Base-by-base conservation (phyloP, 2,888 invertebrate genomes). In the Antheraea yamamai region DNA sequence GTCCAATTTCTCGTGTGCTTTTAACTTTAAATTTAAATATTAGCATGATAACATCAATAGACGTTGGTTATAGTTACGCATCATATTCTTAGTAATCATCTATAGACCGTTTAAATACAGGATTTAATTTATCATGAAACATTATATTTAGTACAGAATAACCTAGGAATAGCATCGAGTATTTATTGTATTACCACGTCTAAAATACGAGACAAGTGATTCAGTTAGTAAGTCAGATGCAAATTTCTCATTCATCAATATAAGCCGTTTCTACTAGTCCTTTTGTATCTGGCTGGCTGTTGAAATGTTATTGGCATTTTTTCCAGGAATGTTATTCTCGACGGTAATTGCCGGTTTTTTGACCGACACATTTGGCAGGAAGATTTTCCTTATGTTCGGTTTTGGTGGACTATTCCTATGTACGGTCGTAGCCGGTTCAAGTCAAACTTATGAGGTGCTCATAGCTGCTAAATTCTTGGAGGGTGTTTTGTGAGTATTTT, bases 341-440 rank as follows among this genome's bases (percentile, higher is more conserved):
- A 89, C 91, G 0, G 82, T 89, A 0, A 76, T 91, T 0, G 92
- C 91, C 16, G 92, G 93, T 7, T 92, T 93, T 77, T 79, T 93
- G 26, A 91, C 91, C 0, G 93, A 93, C 30, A 88, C 90, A 0
- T 92, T 92, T 78, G 93, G 93, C 0, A 83, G 93, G n/a, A 92
- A 89, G 76, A 84, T 87, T 73, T 92, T 92, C 77, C 79, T 92
- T 0, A 80, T 87, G 0, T 77, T 79, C 0, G 92, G 92, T 0
- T 88, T 84, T 23, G 84, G 83, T 8, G 90, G 91, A 0, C 84
- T 89, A 18, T 91, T 87, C 51, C n/a, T 89, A 4, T 88, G 84
- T 72, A 87, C 85, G 3, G 39, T 92, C 0, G 79, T 91, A 14
- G 84, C 89, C 10, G 91, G 84, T 0, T 81, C 87, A 10, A 91